Base-by-base conservation (phyloP, 2,888 invertebrate genomes). In the Orchestes rusci region DNA sequence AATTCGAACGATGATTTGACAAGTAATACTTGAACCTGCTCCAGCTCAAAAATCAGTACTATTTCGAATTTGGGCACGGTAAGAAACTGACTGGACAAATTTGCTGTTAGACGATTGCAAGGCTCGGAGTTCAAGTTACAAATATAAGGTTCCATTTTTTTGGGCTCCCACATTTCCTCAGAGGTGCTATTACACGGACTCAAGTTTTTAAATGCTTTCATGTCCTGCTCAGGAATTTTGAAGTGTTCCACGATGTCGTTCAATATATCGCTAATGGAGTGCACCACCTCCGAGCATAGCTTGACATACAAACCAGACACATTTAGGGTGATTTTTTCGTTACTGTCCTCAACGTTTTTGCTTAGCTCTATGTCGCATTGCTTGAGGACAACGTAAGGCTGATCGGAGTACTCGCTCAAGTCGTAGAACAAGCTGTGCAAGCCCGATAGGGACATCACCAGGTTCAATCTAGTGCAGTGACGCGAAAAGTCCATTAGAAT, bases 311-410 rank as follows among this genome's bases (percentile, higher is more conserved):
- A 69, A 13, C 80, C 75, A 2, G 83, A 82, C 4, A 86, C 71
- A 1, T 74, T 74, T 16, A 79, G 66, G n/a, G 73, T 73, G 13
- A 84, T 76, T 58, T 77, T 77, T 2, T 81, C 71, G 0, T 81
- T 82, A 52, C 81, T 81, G 46, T 83, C 82, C 1, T 74, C 66
- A 31, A 80, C 73, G 17, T 71, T 73, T 58, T 75, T 76, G 1
- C 78, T 77, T 54, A 82, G 75, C 61, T 84, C 84, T 8, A 83
- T 66, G 58, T 84, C 84, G 60, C 83, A 83, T 0, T 82, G 82
- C 56, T 76, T 76, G 28, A 84, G 61, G 0, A 81, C 77, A 49
- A 75, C 67, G 53, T 79, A 79, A 0, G 79, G 77, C 0, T 67
- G 63, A 12, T 59, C 59, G 1, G 61, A 60, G 35, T 63, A 62